Conservation (phyloP, 2,888 invertebrate genomes). For the Dimorphilus gyrociliatus region DNA sequence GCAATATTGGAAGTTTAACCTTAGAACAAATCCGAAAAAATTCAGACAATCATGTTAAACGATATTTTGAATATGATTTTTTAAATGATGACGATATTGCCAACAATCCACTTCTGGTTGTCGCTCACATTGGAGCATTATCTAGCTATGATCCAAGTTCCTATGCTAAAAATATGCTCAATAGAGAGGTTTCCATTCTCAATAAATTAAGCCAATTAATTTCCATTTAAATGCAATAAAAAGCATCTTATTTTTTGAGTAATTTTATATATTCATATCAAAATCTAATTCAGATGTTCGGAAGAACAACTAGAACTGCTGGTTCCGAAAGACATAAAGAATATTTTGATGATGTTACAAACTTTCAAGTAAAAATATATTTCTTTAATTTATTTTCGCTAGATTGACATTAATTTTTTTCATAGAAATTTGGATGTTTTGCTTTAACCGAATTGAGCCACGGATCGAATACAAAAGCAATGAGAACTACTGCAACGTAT, state of each 20-base stretch:
- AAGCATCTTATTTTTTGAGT: no score
- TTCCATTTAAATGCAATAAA: neutral
- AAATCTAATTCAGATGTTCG: conserved; percentile 42
- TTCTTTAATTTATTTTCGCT: no score
- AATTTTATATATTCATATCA: no score
- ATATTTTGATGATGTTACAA: conserved; percentile 23
- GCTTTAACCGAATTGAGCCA: conserved; percentile 76
- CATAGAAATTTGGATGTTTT: conserved; percentile 50
- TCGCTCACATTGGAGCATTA: conserved; percentile 24
- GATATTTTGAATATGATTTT: conserved; percentile 50
- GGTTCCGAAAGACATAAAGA: conserved; percentile 41
- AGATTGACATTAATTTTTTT: no score
- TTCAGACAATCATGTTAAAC: conserved; percentile 39
- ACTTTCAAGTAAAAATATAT: conserved; percentile 33
- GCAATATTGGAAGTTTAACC: conserved; percentile 45
- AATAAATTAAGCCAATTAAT: neutral
- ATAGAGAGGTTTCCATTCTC: conserved; percentile 20
- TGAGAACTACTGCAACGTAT: conserved; percentile 70
- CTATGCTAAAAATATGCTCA: conserved; percentile 27
- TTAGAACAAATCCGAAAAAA: conserved; percentile 50
- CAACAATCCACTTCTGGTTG: conserved; percentile 27
- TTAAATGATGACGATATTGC: conserved; percentile 43
- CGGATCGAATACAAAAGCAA: conserved; percentile 71
- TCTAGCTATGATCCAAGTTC: conserved; percentile 37
- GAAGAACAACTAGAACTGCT: conserved; percentile 37